Conservation (phyloP, 2,113 vertebrate species). For the Lampris megalopsis region DNA sequence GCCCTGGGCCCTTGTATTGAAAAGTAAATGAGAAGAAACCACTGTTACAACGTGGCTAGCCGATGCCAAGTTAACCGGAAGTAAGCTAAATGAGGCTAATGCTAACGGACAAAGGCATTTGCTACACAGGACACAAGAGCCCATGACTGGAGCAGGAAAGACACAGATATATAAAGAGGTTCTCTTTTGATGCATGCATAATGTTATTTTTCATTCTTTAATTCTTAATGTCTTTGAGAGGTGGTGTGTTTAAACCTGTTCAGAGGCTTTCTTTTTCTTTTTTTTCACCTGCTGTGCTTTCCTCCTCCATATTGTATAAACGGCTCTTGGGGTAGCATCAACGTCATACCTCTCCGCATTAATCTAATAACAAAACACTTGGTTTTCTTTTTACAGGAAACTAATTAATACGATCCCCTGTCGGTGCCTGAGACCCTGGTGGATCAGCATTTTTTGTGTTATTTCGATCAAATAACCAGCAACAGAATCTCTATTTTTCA, state of each 20-base stretch:
- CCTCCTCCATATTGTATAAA: constrained; percentile 50
- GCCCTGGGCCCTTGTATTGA: constrained; percentile 73
- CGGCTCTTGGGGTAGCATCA: constrained; percentile 62
- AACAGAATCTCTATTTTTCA: constrained; percentile 78
- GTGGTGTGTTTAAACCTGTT: constrained; percentile 51
- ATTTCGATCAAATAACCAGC: constrained; percentile 64
- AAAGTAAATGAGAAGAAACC: not conserved
- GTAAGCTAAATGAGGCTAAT: constrained; percentile 57
- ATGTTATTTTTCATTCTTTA: constrained; percentile 60
- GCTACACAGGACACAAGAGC: constrained; percentile 27
- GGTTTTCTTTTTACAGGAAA: constrained; percentile 52
- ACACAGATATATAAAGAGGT: constrained; percentile 57
- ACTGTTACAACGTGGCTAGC: constrained; percentile 23
- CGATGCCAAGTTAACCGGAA: constrained; percentile 56
- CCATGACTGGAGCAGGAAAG: constrained; percentile 24
- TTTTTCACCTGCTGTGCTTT: constrained; percentile 49
- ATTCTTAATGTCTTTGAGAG: constrained; percentile 68
- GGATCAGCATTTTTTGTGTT: constrained; percentile 9
- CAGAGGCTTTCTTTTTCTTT: constrained; percentile 20
- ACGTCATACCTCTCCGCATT: constrained; percentile 74
- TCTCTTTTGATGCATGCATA: constrained; percentile 67
- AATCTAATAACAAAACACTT: constrained; percentile 51
- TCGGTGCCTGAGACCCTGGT: constrained; percentile 22
- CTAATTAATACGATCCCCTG: constrained; percentile 44
- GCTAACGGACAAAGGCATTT: constrained; percentile 47